Base-by-base conservation (phyloP, 2,113 vertebrate species). In the Protomyctophum bolini region DNA sequence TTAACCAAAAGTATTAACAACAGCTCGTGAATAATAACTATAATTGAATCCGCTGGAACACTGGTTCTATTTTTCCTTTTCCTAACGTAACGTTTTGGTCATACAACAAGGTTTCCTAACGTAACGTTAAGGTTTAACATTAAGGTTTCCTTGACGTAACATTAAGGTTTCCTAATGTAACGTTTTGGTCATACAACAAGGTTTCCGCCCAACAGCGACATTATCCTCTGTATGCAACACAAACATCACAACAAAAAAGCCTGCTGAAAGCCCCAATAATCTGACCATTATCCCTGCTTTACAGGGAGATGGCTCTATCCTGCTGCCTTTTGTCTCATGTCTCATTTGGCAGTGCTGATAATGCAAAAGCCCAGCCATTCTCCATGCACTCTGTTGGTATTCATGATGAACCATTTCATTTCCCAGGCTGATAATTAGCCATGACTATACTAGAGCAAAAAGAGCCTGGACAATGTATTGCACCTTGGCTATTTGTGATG, bases 291-390 rank as follows among this genome's bases (percentile, higher is more conserved):
- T 92, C 75, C 79, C 66, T 29, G 80, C 72, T 75, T 83, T 70
- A 85, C 66, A 74, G 75, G 76, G 79, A 85, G 75, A 89, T 81
- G 64, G 83, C 87, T 88, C 79, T 75, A 86, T 89, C 80, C 84
- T 63, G 78, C 56, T 55, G 70, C 81, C 79, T 85, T 87, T 90
- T 88, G 87, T 92, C 87, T 81, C 73, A 29, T 78, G 87, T 86
- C 80, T 86, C 80, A 87, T 89, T 90, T 87, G 88, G 84, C 83
- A 75, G 45, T 62, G 81, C 83, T 79, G 88, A 90, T 88, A 86
- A 83, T 83, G 85, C 72, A 80, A 83, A 77, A 63, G 49, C 41
- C 69, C 21, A 4, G 33, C 76, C 61, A 82, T 83, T 88, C 77
- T 79, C 46, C 58, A 66, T 46, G 49, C 63, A 73, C 59, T 70